Base-by-base conservation (phyloP, 2,113 vertebrate genomes). In the Odobenus rosmarus region DNA sequence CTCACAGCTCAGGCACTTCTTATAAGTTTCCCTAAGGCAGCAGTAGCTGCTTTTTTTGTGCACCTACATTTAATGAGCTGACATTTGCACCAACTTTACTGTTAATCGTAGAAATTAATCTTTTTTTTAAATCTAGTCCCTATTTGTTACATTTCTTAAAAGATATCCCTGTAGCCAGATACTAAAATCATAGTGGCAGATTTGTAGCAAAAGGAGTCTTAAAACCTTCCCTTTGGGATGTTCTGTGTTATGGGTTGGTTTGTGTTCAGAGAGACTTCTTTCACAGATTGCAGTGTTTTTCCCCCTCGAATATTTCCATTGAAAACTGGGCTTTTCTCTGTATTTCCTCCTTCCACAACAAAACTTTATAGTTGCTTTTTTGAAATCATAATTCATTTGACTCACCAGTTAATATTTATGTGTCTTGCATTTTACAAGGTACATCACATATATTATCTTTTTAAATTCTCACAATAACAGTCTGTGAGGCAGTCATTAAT, bases 321-420 rank as follows among this genome's bases (percentile, higher is more conserved):
- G 87, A 93, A 71, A 97, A 74, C 36, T 93, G 74, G 9, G 46
- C 74, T 92, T 96, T 94, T 74, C 53, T 93, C 9, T 92, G 0
- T 77, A 39, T 96, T 90, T 95, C 26, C 13, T 53, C 23, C 24
- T 77, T 46, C 42, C 5, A 77, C 24, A 88, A 71, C 2, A 91
- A 33, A 84, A 91, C 53, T 93, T 91, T 87, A 59, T 82, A 82
- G 72, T 92, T 88, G 21, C 53, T 90, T 97, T 92, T 95, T 39
- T 85, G 69, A 97, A 95, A 74, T 97, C 21, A 81, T 95, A 71
- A 82, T 87, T 88, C 23, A 84, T 85, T 98, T 97, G 61, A 88
- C 57, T 95, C 46, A 71, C 23, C 31, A 95, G 33, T 74, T 96
- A 83, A 81, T 95, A 55, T 91, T 85, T 51, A 67, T 92, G 13